Evolutionary conservation across 2,888 invertebrate genomes (phyloP).

Genomic region (Cantharis nigra): DNA sequence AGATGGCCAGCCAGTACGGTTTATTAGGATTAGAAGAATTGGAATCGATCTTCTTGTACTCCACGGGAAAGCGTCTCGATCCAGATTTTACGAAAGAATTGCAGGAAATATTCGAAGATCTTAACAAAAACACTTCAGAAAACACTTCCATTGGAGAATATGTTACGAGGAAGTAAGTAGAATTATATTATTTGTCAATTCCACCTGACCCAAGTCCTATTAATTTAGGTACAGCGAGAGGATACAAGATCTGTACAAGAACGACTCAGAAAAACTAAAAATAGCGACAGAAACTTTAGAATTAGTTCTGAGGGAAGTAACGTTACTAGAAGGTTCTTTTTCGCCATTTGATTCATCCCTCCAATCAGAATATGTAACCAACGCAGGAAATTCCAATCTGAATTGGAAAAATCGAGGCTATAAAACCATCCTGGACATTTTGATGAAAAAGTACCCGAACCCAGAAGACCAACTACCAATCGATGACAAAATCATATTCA

Average conservation of each 20-base stretch:
- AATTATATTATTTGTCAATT: no score
- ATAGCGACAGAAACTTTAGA: background rate
- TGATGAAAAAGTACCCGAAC: constrained; percentile 54
- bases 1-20: constrained; percentile 45
- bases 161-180: background rate
- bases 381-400: constrained; percentile 70
- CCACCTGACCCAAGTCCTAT: no score
- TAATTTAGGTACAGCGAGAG: background rate
- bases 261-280: background rate
- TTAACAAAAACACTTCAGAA: background rate
- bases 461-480: constrained; percentile 19
- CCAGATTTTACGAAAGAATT: background rate
- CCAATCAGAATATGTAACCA: constrained; percentile 66
- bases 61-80: background rate
- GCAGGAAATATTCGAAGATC: background rate
- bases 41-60: background rate
- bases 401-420: constrained; percentile 79
- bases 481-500: constrained; percentile 35
- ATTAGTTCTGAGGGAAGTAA: background rate
- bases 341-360: constrained; percentile 70
- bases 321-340: constrained; percentile 57
- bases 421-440: constrained; percentile 66
- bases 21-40: constrained; percentile 36
- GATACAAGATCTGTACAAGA: background rate
- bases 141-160: background rate